These are phyloP conservation scores for Panopea generosa DNA, from an alignment of 2,888 invertebrate species.

Conservation along the genomic window DNA sequence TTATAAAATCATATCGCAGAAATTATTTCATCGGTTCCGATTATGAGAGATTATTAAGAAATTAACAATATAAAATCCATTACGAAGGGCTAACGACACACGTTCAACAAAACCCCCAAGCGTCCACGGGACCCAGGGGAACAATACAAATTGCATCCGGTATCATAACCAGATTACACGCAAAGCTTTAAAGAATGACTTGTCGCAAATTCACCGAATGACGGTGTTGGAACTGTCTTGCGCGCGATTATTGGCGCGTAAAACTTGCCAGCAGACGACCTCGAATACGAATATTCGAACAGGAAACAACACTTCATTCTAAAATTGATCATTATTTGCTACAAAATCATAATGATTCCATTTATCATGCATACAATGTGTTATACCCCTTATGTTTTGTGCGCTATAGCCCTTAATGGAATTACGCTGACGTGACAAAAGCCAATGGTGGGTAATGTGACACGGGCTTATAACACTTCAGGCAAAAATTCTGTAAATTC, in stretches of 20 bases:
- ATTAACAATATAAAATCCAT: slow-evolving; percentile 64
- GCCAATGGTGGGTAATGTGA: slow-evolving; percentile 51
- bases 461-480: slow-evolving; percentile 22
- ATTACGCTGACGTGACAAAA: slow-evolving; percentile 56
- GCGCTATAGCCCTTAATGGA: slow-evolving; percentile 35
- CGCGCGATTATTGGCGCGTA: slow-evolving; percentile 50
- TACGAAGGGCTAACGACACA: slow-evolving; percentile 43
- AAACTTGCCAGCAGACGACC: slow-evolving; percentile 45
- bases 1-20: slow-evolving; percentile 42
- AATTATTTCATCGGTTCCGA: slow-evolving; percentile 57
- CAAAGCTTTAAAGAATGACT: slow-evolving; percentile 48
- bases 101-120: background rate
- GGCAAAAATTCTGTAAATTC: slow-evolving; percentile 15
- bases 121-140: background rate
- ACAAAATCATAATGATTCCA: slow-evolving; percentile 35
- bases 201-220: slow-evolving; percentile 42
- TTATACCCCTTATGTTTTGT: slow-evolving; percentile 54
- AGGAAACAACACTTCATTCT: slow-evolving; percentile 34
- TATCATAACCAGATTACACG: slow-evolving; percentile 44
- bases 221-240: slow-evolving; percentile 44
- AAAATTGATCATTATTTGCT: slow-evolving; percentile 28
- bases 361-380: slow-evolving; percentile 53
- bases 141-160: slow-evolving; percentile 29
- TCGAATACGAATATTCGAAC: slow-evolving; percentile 36
- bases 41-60: slow-evolving; percentile 56